Evolutionary conservation across 2,797 vertebrate species (phyloP).

Genomic region (Enteromius trimaculatus): DNA sequence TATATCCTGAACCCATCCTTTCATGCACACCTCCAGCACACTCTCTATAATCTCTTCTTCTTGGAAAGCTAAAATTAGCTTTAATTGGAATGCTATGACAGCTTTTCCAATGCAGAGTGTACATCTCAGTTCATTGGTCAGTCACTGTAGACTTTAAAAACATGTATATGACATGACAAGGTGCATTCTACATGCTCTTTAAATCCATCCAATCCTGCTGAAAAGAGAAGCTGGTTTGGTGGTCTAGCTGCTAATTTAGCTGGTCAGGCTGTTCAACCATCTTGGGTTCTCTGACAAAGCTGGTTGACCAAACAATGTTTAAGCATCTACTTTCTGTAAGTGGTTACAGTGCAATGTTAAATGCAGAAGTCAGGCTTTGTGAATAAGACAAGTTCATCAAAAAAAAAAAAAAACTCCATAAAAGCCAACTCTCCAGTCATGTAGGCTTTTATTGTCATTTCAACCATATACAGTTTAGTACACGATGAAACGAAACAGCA

Average conservation of each 20-base stretch:
- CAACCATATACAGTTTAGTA: too few relatives aligned
- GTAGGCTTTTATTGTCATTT: too few relatives aligned
- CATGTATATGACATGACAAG: not conserved
- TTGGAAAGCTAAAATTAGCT: constrained; percentile 70
- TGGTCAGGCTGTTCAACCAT: not conserved
- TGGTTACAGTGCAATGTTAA: not conserved
- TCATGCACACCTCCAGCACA: constrained; percentile 62
- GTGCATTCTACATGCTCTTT: not conserved
- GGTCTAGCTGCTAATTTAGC: not conserved
- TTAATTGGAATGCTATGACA: constrained; percentile 56
- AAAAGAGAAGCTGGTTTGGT: not conserved
- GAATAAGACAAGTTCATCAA: not conserved
- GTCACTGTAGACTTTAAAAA: not conserved
- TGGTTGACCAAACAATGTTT: constrained; percentile 10
- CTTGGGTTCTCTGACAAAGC: not conserved
- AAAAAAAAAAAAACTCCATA: too few relatives aligned
- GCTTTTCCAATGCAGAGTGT: constrained; percentile 71
- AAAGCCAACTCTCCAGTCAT: too few relatives aligned
- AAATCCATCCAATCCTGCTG: not conserved
- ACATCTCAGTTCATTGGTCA: constrained; percentile 59
- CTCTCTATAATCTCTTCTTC: constrained; percentile 72
- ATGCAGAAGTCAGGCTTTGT: not conserved
- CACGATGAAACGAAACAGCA: too few relatives aligned
- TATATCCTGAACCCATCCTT: constrained; percentile 49
- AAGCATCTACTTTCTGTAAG: not conserved